These are phyloP conservation scores for Apodemus speciosus DNA, from an alignment of 2,113 vertebrate species.

Conservation along the genomic window DNA sequence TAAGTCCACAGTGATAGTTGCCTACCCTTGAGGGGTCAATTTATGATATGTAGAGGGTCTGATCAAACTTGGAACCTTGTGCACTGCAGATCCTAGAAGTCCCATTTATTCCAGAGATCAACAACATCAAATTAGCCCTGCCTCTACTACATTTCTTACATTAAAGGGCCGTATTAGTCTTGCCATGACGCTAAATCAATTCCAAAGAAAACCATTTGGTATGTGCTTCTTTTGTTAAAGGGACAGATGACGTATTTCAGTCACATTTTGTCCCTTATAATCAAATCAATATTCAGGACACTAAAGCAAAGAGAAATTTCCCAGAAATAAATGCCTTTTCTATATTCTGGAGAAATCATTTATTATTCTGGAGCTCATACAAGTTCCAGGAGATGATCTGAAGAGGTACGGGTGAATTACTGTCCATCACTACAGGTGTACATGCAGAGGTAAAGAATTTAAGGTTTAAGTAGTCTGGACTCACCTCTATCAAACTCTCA, in stretches of 20 bases:
- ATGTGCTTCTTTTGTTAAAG: constrained; percentile 69
- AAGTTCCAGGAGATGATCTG: constrained; percentile 60
- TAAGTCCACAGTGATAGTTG: background rate
- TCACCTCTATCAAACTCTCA: background rate
- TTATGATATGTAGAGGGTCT: background rate
- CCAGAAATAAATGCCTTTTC: constrained; percentile 73
- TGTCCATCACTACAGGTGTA: background rate
- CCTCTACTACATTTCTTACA: constrained; percentile 59
- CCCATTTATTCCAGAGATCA: constrained; percentile 58
- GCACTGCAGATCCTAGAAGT: background rate
- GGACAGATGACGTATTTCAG: constrained; percentile 71
- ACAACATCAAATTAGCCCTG: constrained; percentile 47
- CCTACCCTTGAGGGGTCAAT: background rate
- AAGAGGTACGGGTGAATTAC: constrained; percentile 56
- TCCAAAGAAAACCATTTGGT: constrained; percentile 64
- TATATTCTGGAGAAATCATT: constrained; percentile 63
- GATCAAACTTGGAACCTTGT: background rate
- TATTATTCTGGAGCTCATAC: constrained; percentile 61
- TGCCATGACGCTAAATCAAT: constrained; percentile 66
- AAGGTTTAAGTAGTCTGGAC: background rate
- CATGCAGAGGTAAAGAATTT: background rate
- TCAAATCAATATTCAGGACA: constrained; percentile 74
- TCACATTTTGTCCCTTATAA: constrained; percentile 72
- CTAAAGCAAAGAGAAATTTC: constrained; percentile 67
- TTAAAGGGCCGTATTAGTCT: constrained; percentile 68